phyloP scores from a whole-genome alignment of 2,888 invertebrate species.

The Nephrotoma guestfalica region DNA sequence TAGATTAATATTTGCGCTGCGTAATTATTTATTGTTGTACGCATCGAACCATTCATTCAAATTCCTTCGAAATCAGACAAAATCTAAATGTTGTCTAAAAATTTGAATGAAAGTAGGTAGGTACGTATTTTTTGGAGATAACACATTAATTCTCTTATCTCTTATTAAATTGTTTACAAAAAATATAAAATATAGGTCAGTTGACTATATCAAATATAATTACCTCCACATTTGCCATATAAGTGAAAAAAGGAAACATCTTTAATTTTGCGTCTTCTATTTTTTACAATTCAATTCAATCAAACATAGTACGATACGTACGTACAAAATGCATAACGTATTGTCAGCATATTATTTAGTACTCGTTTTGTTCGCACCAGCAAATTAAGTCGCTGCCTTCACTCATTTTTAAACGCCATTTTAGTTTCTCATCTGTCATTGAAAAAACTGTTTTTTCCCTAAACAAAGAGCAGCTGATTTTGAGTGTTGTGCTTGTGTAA shows the following conservation, averaged over 20 bases:
- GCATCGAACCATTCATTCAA: not conserved
- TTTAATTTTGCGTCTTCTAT: not conserved
- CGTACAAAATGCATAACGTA: not conserved
- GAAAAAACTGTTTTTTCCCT: not conserved
- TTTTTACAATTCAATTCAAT: not conserved
- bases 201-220: not conserved
- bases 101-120: not conserved
- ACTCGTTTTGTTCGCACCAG: not conserved
- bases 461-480: slow-evolving; percentile 6
- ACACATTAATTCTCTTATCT: not conserved
- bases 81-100: not conserved
- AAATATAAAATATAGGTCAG: not conserved
- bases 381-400: not conserved
- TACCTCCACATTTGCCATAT: not conserved
- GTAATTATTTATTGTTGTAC: not conserved
- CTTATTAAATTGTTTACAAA: not conserved
- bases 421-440: not conserved
- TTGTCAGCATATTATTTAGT: not conserved
- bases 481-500: not conserved
- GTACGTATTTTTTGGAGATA: not conserved
- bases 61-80: not conserved
- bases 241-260: not conserved
- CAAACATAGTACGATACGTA: not conserved
- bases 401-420: not conserved
- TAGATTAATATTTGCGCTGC: not conserved